Evolutionary conservation across 2,797 vertebrate species (phyloP).

Genomic region (Hyperoplus lanceolatus): DNA sequence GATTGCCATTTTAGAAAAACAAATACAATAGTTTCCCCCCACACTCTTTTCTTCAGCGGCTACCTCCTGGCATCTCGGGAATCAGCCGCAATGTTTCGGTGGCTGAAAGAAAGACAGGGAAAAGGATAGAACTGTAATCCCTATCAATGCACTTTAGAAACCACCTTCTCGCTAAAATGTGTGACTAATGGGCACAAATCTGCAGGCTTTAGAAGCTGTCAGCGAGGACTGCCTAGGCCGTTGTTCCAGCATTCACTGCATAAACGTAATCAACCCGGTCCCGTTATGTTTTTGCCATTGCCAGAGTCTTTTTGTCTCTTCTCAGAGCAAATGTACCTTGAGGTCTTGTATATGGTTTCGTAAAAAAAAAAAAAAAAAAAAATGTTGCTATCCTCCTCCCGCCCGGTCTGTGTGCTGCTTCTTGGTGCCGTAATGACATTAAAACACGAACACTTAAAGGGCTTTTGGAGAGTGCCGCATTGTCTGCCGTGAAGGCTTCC

Average conservation of each 20-base stretch:
- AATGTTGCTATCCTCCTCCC: constrained; percentile 40
- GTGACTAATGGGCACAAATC: constrained; percentile 92
- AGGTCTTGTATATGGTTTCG: constrained; percentile 85
- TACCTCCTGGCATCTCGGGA: constrained; percentile 86
- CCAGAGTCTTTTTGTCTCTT: constrained; percentile 77
- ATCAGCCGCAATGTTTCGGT: constrained; percentile 81
- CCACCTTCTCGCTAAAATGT: constrained; percentile 90
- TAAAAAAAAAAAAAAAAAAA: too few relatives aligned
- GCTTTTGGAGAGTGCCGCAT: constrained; percentile 85
- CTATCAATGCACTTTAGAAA: constrained; percentile 88
- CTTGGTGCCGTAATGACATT: constrained; percentile 87
- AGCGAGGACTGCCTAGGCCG: constrained; percentile 82
- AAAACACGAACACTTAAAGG: constrained; percentile 88
- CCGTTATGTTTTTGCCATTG: constrained; percentile 80
- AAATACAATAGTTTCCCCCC: constrained; percentile 82
- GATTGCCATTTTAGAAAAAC: constrained; percentile 85
- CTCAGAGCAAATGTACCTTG: constrained; percentile 85
- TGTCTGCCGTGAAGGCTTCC: constrained; percentile 86
- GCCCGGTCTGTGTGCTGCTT: constrained; percentile 78
- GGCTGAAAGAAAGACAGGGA: constrained; percentile 83
- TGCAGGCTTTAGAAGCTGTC: constrained; percentile 86
- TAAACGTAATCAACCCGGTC: constrained; percentile 82
- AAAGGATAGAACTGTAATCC: constrained; percentile 89
- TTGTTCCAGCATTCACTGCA: constrained; percentile 82
- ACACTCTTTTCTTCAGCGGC: constrained; percentile 73